A percentile compares a stretch with the other conserved stretches of the same genome.
phyloP scores from a whole-genome alignment of 1,140 invertebrate genomes.

The Drosophila persimilis region DNA sequence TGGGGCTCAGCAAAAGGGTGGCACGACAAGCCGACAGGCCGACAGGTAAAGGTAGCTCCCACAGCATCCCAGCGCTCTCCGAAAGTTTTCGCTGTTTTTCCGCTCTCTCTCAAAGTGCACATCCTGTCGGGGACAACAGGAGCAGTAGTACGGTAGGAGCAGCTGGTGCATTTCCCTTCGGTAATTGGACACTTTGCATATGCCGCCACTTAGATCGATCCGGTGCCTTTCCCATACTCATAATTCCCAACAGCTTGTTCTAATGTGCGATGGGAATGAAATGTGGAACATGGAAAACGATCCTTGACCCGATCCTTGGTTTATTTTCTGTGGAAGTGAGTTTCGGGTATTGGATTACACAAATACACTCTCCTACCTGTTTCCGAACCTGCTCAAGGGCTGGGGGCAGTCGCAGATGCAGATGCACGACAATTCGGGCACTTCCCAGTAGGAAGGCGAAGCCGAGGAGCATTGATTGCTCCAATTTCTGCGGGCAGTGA shows the following conservation, averaged over 20 bases:
- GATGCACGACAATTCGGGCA: slow-evolving; percentile 48
- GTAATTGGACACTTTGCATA: slow-evolving; percentile 75
- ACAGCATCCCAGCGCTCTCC: slow-evolving; percentile 17
- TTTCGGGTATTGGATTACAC: slow-evolving; percentile 56
- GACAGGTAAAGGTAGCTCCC: slow-evolving; percentile 25
- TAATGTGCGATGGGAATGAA: slow-evolving; percentile 63
- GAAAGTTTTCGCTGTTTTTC: slow-evolving; percentile 6
- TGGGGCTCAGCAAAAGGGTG: not conserved
- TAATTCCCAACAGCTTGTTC: slow-evolving; percentile 71
- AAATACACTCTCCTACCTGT: slow-evolving; percentile 44
- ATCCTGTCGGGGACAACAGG: slow-evolving; percentile 39
- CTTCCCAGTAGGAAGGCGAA: slow-evolving; percentile 19
- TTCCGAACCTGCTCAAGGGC: slow-evolving; percentile 51
- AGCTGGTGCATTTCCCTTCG: slow-evolving; percentile 61
- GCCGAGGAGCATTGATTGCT: slow-evolving; percentile 54
- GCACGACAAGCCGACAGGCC: not conserved
- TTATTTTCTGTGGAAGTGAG: slow-evolving; percentile 52
- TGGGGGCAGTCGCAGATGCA: slow-evolving; percentile 39
- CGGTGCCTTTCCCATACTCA: slow-evolving; percentile 40
- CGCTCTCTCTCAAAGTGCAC: slow-evolving; percentile 11
- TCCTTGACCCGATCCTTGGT: slow-evolving; percentile 32
- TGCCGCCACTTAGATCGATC: slow-evolving; percentile 59
- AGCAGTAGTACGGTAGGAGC: slow-evolving; percentile 13
- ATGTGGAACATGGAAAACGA: slow-evolving; percentile 43
- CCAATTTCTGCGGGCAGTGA: slow-evolving; percentile 70